Conservation (phyloP, 2,888 invertebrate genomes). For the Cantharis flavilabris region DNA sequence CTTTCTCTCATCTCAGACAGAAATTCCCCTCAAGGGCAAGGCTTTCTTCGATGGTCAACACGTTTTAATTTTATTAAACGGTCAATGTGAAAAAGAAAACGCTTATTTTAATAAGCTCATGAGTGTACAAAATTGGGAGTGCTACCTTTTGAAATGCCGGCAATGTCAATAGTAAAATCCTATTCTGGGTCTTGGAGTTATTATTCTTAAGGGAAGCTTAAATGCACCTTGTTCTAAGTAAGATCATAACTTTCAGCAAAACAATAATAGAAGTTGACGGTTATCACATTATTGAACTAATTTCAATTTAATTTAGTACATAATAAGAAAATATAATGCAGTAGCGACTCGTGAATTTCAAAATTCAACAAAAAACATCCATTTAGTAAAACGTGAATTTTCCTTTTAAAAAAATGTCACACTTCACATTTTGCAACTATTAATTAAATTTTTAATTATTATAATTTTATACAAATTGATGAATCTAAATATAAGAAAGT, state of each 20-base stretch:
- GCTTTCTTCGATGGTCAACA: constrained; percentile 15
- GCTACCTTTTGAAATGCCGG: constrained; percentile 7
- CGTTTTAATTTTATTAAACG: constrained; percentile 6
- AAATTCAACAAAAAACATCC: background rate
- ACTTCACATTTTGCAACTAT: background rate
- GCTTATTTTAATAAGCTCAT: constrained; percentile 8
- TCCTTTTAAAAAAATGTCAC: background rate
- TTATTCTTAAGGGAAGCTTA: background rate
- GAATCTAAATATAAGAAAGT: background rate
- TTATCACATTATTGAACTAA: background rate
- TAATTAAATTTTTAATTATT: background rate
- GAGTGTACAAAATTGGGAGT: constrained; percentile 13
- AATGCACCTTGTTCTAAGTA: background rate
- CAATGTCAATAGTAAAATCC: background rate
- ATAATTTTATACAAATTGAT: background rate
- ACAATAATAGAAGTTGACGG: background rate
- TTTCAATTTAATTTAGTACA: background rate
- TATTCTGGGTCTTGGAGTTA: background rate
- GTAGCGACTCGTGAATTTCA: background rate
- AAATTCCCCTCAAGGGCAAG: constrained; percentile 18
- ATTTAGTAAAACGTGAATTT: too few species aligned
- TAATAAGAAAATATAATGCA: background rate
- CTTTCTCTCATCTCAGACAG: constrained; percentile 23
- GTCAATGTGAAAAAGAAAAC: constrained; percentile 14
- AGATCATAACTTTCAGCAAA: background rate